phyloP scores from a whole-genome alignment of 2,113 vertebrate genomes.

The Cyrtonyx montezumae region DNA sequence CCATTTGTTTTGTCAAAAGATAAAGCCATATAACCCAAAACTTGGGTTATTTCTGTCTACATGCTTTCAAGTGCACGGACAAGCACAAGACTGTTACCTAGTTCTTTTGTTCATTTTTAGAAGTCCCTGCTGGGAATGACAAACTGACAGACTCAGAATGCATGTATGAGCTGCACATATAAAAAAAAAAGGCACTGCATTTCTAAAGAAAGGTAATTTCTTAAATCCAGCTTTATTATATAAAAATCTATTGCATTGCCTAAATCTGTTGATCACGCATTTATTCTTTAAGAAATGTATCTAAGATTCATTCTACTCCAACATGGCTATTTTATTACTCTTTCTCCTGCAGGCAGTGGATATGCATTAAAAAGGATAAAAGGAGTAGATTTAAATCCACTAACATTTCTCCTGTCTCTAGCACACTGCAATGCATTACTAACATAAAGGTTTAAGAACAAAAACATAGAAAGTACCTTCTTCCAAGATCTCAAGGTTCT shows the following conservation, averaged over 20 bases:
- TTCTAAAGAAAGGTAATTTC: neutral
- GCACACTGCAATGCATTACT: neutral
- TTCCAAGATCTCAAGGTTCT: constrained; percentile 75
- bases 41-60: neutral
- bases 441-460: neutral
- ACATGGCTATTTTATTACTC: neutral
- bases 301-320: neutral
- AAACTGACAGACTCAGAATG: neutral
- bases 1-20: neutral
- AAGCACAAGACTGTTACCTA: neutral
- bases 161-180: fast-evolving
- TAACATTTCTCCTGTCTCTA: neutral
- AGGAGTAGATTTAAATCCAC: neutral
- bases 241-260: neutral
- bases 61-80: neutral
- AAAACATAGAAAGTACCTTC: constrained; percentile 79
- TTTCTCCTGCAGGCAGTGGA: neutral
- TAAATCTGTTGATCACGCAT: neutral
- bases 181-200: neutral
- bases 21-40: neutral
- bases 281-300: neutral
- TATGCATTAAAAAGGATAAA: neutral
- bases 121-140: neutral
- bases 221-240: neutral
- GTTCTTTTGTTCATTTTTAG: neutral